Evolutionary conservation across 2,888 invertebrate species (phyloP), one percentile per base, ranked within the genome.

Genomic region (Leptothorax acervorum): DNA sequence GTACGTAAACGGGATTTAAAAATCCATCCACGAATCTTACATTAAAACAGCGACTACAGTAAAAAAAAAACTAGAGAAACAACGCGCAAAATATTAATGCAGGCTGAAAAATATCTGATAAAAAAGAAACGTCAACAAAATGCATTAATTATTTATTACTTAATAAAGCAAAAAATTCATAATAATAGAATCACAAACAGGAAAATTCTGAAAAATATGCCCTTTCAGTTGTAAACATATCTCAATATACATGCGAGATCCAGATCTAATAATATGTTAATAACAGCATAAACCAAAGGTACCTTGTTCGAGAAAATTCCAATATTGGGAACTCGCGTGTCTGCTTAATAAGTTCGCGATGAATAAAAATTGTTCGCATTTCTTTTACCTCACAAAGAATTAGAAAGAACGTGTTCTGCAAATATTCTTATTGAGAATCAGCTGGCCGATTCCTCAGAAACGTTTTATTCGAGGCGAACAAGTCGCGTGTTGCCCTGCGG

Each of bases 1-100:
- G 42, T 4, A 68, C n/a, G 42, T n/a, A 66, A 68, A 68, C 57
- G 42, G 42, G n/a, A 68, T 55, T 78, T 55, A 9, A 55, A 53
- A 76, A 42, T n/a, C n/a, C 4, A 35, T 35, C 35, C 35, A 35
- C 35, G 35, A 35, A 35, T 35, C 35, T 35, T 23, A 5, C n/a
- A 3, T 62, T 35, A 39, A 35, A n/a, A 15, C n/a, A 23, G 15
- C 45, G 45, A 48, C 45, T n/a, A 15, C 60, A 28, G 18, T 45
- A n/a, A 23, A 23, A 23, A 23, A 23, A 23, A 23, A 23, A 45
- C 2, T 4, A 11, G n/a, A 15, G 9, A 23, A 23, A 23, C n/a
- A 35, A 35, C 39, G 18, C n/a, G 57, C 31, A 4, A 2, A 74
- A 75, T 35, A 39, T 48, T 39, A 1, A n/a, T 15, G n/a, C 45